Conservation (phyloP, 2,113 vertebrate species). For the Puntigrus tetrazona region DNA sequence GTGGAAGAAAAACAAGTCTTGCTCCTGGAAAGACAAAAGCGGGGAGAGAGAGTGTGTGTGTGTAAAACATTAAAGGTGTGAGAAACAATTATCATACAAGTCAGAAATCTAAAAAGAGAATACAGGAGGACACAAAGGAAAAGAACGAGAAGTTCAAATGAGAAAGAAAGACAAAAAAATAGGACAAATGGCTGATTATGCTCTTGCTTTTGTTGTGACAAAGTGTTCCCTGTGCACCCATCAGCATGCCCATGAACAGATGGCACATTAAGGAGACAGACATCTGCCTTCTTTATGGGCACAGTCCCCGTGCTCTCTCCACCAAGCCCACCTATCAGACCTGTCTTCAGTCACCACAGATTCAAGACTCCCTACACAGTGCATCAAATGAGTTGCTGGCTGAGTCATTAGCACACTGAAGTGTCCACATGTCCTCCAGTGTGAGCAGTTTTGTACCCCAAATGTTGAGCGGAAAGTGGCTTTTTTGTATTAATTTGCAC, state of each 20-base stretch:
- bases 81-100: not conserved
- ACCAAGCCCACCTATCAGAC: constrained; percentile 39
- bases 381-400: constrained; percentile 5
- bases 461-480: not conserved
- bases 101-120: not conserved
- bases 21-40: constrained; percentile 78
- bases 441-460: constrained; percentile 15
- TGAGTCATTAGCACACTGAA: constrained; percentile 30
- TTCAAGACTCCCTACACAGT: constrained; percentile 27
- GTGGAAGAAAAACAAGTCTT: constrained; percentile 98
- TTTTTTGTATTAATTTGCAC: not conserved
- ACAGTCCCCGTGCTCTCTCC: not conserved
- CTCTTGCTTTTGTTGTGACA: constrained; percentile 49
- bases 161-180: not conserved
- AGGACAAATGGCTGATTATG: constrained; percentile 40
- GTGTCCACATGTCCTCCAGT: constrained; percentile 6
- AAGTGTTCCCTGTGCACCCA: constrained; percentile 38
- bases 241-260: constrained; percentile 49
- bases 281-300: constrained; percentile 54
- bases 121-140: not conserved
- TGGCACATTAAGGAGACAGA: constrained; percentile 57
- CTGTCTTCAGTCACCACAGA: constrained; percentile 31
- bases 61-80: not conserved
- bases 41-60: not conserved
- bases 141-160: not conserved